phyloP scores from a whole-genome alignment of 2,113 vertebrate species.

The Lipophrys pholis region DNA sequence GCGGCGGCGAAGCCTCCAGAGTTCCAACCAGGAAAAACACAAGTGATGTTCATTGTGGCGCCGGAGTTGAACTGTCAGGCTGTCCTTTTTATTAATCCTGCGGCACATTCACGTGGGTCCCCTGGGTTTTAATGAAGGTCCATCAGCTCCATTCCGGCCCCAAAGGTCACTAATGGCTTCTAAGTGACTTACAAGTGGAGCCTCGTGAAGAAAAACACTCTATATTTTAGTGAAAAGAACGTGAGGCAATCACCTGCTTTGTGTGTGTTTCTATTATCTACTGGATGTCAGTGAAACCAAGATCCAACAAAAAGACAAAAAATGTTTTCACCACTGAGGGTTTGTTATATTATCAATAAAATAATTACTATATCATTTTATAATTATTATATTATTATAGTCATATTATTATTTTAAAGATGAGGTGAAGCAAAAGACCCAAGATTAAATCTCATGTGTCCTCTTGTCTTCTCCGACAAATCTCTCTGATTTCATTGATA shows the following conservation, averaged over 20 bases:
- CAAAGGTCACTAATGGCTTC: conserved; percentile 62
- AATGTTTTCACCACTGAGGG: no score
- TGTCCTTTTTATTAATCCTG: conserved; percentile 25
- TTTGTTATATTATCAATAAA: no score
- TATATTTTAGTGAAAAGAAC: conserved; percentile 4
- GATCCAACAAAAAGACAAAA: no score
- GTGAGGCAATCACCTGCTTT: neutral
- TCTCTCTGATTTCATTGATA: no score
- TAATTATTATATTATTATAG: no score
- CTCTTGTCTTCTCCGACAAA: no score
- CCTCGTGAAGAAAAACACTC: neutral
- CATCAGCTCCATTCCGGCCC: conserved; percentile 12
- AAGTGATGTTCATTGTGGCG: conserved; percentile 28
- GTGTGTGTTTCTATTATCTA: no score
- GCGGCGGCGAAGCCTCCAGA: conserved; percentile 16
- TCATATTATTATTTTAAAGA: no score
- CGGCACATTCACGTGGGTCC: neutral
- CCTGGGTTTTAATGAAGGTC: conserved; percentile 12
- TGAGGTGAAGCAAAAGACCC: no score
- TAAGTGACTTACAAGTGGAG: conserved; percentile 39
- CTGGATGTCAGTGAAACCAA: neutral
- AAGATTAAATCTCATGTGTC: no score
- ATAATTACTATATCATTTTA: no score
- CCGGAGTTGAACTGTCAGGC: conserved; percentile 28
- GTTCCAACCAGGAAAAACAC: conserved; percentile 43